These are phyloP conservation scores for Morus bassanus DNA, from an alignment of 2,797 vertebrate genomes.

Conservation along the genomic window DNA sequence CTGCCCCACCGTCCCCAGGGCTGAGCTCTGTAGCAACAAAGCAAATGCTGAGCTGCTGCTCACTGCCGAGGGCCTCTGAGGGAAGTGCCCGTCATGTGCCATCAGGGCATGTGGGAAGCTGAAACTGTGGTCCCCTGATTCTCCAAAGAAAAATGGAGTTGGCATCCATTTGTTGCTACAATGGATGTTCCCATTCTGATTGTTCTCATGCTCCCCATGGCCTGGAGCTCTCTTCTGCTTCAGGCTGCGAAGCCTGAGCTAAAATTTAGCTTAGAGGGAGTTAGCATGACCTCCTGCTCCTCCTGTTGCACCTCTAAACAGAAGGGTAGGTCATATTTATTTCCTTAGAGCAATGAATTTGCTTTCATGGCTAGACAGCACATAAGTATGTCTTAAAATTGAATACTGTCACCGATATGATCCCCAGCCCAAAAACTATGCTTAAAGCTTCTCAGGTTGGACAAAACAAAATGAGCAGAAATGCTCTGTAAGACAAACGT, in stretches of 20 bases:
- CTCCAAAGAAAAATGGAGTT: neutral
- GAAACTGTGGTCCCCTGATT: neutral
- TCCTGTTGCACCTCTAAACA: neutral
- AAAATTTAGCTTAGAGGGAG: neutral
- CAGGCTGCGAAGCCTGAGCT: neutral
- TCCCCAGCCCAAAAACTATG: neutral
- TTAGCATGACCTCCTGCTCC: neutral
- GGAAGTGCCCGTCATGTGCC: neutral
- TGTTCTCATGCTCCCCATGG: neutral
- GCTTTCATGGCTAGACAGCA: neutral
- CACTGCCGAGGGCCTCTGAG: accelerated
- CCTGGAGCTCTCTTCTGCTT: neutral
- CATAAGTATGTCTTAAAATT: neutral
- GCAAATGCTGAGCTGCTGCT: neutral
- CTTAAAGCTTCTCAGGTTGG: neutral
- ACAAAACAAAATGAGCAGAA: neutral
- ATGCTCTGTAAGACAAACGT: neutral
- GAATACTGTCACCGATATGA: neutral
- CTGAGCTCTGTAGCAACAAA: neutral
- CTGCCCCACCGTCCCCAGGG: neutral
- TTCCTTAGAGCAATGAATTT: neutral
- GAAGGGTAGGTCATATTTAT: neutral
- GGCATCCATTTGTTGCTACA: neutral
- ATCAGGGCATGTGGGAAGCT: neutral
- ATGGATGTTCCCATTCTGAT: neutral